phyloP scores from a whole-genome alignment of 2,888 invertebrate genomes.

The Dione vanillae region DNA sequence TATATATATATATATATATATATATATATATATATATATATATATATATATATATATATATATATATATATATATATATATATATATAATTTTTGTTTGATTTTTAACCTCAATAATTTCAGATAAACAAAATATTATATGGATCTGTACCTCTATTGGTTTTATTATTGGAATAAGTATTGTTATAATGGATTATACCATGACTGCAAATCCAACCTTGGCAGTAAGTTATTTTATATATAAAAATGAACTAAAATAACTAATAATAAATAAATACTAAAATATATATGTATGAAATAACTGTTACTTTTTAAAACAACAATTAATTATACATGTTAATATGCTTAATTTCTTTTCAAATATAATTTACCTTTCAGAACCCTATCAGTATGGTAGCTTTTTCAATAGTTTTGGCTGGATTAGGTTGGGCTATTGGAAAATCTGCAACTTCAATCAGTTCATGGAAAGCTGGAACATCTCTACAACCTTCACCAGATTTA shows the following conservation, averaged over 20 bases:
- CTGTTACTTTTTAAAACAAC: too few relatives aligned
- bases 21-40: too few relatives aligned
- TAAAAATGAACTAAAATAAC: not conserved
- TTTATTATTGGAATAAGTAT: slow-evolving; percentile 88
- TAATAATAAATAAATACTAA: too few relatives aligned
- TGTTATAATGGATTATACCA: slow-evolving; percentile 87
- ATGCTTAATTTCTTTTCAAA: too few relatives aligned
- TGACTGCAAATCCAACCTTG: slow-evolving; percentile 86
- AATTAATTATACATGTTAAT: too few relatives aligned
- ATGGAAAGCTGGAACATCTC: slow-evolving; percentile 73
- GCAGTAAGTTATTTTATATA: slow-evolving; percentile 76
- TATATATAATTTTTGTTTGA: not conserved
- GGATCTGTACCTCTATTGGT: slow-evolving; percentile 90
- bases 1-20: too few relatives aligned
- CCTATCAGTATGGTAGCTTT: slow-evolving; percentile 89
- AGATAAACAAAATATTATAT: slow-evolving; percentile 89
- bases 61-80: too few relatives aligned
- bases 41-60: too few relatives aligned
- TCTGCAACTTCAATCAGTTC: slow-evolving; percentile 69
- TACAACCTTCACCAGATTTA: slow-evolving; percentile 77
- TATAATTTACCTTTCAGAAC: slow-evolving; percentile 82
- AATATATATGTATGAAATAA: too few relatives aligned
- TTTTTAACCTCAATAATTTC: slow-evolving; percentile 34
- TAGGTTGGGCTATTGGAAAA: slow-evolving; percentile 88
- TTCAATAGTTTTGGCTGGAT: slow-evolving; percentile 86